These are phyloP conservation scores for Patella vulgata DNA, from an alignment of 1,140 invertebrate genomes.

Conservation along the genomic window DNA sequence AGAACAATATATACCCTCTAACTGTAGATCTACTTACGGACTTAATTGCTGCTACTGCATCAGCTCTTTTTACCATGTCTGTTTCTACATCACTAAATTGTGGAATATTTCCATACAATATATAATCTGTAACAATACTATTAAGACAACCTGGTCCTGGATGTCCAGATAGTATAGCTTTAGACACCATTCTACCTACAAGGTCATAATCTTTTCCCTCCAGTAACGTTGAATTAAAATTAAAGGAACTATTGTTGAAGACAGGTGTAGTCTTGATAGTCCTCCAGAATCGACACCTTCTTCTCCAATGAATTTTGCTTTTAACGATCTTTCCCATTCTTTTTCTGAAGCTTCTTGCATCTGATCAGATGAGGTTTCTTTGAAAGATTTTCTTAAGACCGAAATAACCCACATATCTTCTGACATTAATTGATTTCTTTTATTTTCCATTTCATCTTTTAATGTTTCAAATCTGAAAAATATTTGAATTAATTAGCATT, in stretches of 20 bases:
- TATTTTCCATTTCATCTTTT: too few species aligned
- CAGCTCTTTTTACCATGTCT: neutral
- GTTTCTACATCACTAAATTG: neutral
- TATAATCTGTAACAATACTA: neutral
- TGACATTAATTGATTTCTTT: too few species aligned
- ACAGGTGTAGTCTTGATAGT: conserved; percentile 7
- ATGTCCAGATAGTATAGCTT: conserved; percentile 5
- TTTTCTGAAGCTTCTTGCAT: conserved; percentile 1
- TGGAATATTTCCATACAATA: conserved; percentile 3
- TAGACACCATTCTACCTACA: conserved; percentile 1
- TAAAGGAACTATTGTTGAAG: conserved; percentile 9
- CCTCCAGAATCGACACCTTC: conserved; percentile 17
- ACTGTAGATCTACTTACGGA: neutral
- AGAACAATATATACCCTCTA: neutral
- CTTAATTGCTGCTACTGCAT: conserved; percentile 6
- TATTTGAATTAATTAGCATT: too few species aligned
- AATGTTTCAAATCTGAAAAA: too few species aligned
- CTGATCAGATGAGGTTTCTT: conserved; percentile 3
- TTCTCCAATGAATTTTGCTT: conserved; percentile 8
- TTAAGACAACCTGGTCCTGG: conserved; percentile 10
- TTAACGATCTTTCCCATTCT: neutral
- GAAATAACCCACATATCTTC: conserved; percentile 3
- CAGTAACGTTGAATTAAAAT: conserved; percentile 3
- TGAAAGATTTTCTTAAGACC: conserved; percentile 6
- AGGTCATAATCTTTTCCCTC: conserved; percentile 4